Evolutionary conservation across 2,797 vertebrate species (phyloP).

Genomic region (Coregonus ussuriensis): DNA sequence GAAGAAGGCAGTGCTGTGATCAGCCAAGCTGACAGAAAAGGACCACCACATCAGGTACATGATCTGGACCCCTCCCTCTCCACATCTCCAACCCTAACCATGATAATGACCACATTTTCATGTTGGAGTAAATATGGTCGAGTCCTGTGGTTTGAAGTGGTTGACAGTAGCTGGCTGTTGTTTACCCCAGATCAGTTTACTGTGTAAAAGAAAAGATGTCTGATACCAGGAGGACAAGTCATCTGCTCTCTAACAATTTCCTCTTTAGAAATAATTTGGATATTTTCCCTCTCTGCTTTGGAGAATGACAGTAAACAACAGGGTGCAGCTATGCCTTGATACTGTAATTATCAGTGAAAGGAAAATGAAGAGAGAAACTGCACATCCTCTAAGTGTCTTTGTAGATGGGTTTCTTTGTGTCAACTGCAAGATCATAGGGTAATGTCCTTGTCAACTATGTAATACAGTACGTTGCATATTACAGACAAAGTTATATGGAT

Average conservation of each 20-base stretch:
- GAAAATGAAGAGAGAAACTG: constrained; percentile 32
- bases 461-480: constrained; percentile 40
- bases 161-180: constrained; percentile 63
- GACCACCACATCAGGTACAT: constrained; percentile 71
- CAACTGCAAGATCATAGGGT: constrained; percentile 36
- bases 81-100: constrained; percentile 64
- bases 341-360: constrained; percentile 30
- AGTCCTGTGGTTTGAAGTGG: constrained; percentile 69
- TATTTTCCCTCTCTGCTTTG: constrained; percentile 40
- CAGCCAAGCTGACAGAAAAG: constrained; percentile 62
- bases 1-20: constrained; percentile 61
- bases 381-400: constrained; percentile 44
- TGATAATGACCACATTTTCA: constrained; percentile 71
- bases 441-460: constrained; percentile 61
- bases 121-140: constrained; percentile 67
- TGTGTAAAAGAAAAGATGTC: constrained; percentile 56
- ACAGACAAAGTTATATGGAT: constrained; percentile 50
- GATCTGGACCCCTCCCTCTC: constrained; percentile 65
- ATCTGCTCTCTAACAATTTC: constrained; percentile 60
- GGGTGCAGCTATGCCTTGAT: not conserved
- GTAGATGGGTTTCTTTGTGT: constrained; percentile 46
- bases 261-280: constrained; percentile 46
- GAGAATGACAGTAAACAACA: constrained; percentile 40
- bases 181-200: constrained; percentile 58
- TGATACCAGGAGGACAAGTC: constrained; percentile 61